Percentiles rank a stretch among this genome's conserved stretches.
These are phyloP conservation scores for Scaptomyza parva DNA, from an alignment of 2,888 invertebrate species.

Conservation along the genomic window DNA sequence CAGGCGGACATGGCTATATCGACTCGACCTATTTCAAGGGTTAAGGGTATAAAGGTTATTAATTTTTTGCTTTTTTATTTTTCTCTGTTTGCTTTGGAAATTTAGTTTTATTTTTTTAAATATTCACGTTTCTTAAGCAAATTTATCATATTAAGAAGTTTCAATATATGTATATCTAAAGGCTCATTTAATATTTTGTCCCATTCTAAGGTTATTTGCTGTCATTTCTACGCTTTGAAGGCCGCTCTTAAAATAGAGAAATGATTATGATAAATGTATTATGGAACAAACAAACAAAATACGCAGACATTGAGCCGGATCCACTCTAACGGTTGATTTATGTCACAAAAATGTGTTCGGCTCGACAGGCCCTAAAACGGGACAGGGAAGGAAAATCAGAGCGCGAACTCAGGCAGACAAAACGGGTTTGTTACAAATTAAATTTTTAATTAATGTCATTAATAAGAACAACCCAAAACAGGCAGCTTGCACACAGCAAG, in stretches of 20 bases:
- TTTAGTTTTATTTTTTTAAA: too few species aligned
- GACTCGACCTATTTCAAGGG: too few species aligned
- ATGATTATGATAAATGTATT: conserved; percentile 35
- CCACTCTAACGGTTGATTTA: conserved; percentile 39
- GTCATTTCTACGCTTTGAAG: background rate
- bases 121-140: too few species aligned
- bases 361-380: conserved; percentile 2
- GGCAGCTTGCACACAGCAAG: background rate
- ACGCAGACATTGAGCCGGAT: conserved; percentile 13
- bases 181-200: conserved; percentile 2
- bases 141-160: background rate
- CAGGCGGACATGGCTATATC: too few species aligned
- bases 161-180: background rate
- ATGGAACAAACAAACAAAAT: conserved; percentile 5
- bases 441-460: conserved; percentile 80
- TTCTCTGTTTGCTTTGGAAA: too few species aligned
- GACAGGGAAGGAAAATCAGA: conserved; percentile 30
- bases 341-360: conserved; percentile 30
- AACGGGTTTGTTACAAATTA: conserved; percentile 65
- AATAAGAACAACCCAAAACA: conserved; percentile 47
- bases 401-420: conserved; percentile 38
- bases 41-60: too few species aligned
- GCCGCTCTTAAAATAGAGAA: conserved; percentile 9
- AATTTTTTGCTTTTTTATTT: too few species aligned
- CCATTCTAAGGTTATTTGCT: conserved; percentile 4